Evolutionary conservation across 1,140 invertebrate genomes (phyloP).

Genomic region (Drosophila sproati): DNA sequence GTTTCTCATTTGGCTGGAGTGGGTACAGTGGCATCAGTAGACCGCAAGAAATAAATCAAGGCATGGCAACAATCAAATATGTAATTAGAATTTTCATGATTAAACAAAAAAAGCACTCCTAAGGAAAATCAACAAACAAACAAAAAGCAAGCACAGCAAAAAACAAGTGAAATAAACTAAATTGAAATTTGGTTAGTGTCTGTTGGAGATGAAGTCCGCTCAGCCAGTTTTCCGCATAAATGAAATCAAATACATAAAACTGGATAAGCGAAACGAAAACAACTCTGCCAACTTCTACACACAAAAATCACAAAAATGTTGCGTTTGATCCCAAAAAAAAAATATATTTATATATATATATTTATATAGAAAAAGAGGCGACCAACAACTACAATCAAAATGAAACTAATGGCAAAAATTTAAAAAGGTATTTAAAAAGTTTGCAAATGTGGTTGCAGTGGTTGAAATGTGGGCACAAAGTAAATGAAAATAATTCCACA

Average conservation of each 20-base stretch:
- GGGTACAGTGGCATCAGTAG: conserved; percentile 39
- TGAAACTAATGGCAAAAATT: conserved; percentile 74
- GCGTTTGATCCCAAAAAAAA: conserved; percentile 13
- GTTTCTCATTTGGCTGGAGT: conserved; percentile 20
- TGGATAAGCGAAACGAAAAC: conserved; percentile 56
- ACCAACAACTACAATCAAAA: conserved; percentile 49
- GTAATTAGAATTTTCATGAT: conserved; percentile 76
- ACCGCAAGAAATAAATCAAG: conserved; percentile 35
- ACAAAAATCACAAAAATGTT: conserved; percentile 59
- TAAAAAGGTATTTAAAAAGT: conserved; percentile 81
- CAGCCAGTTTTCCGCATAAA: conserved; percentile 19
- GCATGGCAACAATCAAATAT: conserved; percentile 58
- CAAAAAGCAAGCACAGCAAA: neutral
- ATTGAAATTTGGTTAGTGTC: conserved; percentile 63
- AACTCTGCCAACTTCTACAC: conserved; percentile 32
- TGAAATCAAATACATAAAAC: conserved; percentile 79
- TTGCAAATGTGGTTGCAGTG: conserved; percentile 74
- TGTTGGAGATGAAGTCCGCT: conserved; percentile 16
- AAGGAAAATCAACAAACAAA: too few species aligned
- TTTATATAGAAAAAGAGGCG: neutral
- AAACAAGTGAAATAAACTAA: conserved; percentile 49
- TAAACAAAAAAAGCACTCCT: conserved; percentile 51
- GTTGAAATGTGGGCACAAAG: conserved; percentile 62
- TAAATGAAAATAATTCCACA: conserved; percentile 71
- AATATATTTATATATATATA: neutral